phyloP scores from a whole-genome alignment of 2,888 invertebrate genomes.

The Meiosimyza platycephala region DNA sequence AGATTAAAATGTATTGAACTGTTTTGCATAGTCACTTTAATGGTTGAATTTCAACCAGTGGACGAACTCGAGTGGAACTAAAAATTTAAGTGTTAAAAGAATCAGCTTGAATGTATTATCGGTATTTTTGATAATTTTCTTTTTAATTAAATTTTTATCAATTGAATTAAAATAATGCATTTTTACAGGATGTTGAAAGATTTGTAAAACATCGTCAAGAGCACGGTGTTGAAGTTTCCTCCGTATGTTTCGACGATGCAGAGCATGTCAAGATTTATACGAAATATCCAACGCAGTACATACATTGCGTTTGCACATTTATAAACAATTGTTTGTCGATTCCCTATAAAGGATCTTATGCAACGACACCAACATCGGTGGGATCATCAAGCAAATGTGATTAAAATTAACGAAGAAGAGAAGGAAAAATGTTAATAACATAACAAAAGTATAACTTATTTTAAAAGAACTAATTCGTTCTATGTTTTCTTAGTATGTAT shows the following conservation, averaged over 20 bases:
- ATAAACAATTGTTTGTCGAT: slow-evolving; percentile 71
- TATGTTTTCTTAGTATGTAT: too few relatives aligned
- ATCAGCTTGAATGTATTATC: too few relatives aligned
- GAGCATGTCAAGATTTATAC: slow-evolving; percentile 81
- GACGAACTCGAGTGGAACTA: too few relatives aligned
- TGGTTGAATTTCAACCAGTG: too few relatives aligned
- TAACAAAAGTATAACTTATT: too few relatives aligned
- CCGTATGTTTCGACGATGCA: slow-evolving; percentile 76
- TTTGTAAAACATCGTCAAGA: slow-evolving; percentile 72
- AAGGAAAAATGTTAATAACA: too few relatives aligned
- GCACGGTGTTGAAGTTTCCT: slow-evolving; percentile 73
- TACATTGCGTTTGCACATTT: slow-evolving; percentile 72
- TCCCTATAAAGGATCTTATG: slow-evolving; percentile 45
- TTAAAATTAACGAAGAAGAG: slow-evolving; percentile 26
- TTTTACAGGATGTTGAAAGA: slow-evolving; percentile 73
- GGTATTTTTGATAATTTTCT: not conserved
- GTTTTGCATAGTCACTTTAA: too few relatives aligned
- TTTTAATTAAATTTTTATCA: not conserved
- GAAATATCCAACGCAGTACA: slow-evolving; percentile 73
- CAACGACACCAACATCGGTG: slow-evolving; percentile 38
- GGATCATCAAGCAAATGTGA: slow-evolving; percentile 42
- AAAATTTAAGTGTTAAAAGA: too few relatives aligned
- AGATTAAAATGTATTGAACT: too few relatives aligned
- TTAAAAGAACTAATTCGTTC: too few relatives aligned
- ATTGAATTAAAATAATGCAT: not conserved